Evolutionary conservation across 2,113 vertebrate species (phyloP).

Genomic region (Gavialis gangeticus): DNA sequence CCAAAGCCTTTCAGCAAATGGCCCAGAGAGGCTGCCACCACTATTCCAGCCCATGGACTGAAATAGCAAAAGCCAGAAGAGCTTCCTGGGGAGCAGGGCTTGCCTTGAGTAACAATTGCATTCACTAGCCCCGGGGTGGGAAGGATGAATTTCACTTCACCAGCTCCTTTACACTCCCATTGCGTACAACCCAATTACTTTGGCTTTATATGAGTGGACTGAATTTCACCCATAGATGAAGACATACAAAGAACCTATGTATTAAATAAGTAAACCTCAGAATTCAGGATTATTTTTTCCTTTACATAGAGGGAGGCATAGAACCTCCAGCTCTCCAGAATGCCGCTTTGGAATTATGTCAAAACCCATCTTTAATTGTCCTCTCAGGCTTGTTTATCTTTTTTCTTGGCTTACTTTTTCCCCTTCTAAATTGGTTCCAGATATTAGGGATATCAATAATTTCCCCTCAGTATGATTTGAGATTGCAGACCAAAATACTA

Average conservation of each 20-base stretch:
- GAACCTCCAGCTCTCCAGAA: neutral
- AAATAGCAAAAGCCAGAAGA: constrained; percentile 10
- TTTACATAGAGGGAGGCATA: neutral
- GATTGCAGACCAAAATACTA: constrained; percentile 54
- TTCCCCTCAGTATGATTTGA: constrained; percentile 29
- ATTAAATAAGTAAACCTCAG: constrained; percentile 52
- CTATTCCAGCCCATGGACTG: constrained; percentile 16
- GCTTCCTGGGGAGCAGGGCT: constrained; percentile 6
- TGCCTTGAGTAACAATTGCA: rapidly evolving
- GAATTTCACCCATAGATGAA: constrained; percentile 54
- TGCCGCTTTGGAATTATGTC: neutral
- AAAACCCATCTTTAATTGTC: constrained; percentile 45
- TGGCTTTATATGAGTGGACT: neutral
- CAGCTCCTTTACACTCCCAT: constrained; percentile 16
- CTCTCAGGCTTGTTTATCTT: constrained; percentile 33
- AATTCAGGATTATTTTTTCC: constrained; percentile 47
- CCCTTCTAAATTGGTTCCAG: constrained; percentile 65
- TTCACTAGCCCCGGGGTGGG: neutral
- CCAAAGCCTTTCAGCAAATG: neutral
- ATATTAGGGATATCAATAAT: constrained; percentile 65
- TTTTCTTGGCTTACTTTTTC: neutral
- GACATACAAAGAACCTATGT: constrained; percentile 62
- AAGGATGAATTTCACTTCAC: constrained; percentile 50
- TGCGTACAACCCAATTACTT: neutral
- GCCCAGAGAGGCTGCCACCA: neutral